Evolutionary conservation across 2,113 vertebrate genomes (phyloP), one percentile per base, ranked within the genome.

Genomic region (Thunnus thynnus): DNA sequence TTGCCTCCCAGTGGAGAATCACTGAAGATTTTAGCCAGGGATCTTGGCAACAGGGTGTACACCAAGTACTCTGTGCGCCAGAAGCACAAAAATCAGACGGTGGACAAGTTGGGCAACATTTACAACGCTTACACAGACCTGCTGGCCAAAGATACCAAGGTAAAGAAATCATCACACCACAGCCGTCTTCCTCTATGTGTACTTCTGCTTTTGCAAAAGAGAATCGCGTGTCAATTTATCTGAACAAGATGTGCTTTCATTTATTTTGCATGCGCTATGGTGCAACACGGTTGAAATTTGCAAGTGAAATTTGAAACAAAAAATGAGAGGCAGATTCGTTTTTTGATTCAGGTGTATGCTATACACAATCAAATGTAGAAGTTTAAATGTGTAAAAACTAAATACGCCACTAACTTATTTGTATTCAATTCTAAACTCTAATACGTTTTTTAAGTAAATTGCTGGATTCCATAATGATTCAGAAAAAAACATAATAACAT

Each of bases 1-100:
- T 55, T 99, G 48, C 94, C 97, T 0, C 93, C 96, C 0, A 97
- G 94, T 46, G 98, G 98, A 3, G 95, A 97, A 41, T 94, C 96
- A 0, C 90, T 99, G 63, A 65, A 92, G 51, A 41, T 87, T 14
- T 16, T 99, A 70, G 96, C 97, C 2, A 90, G 80, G 1, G 89
- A 97, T 10, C 82, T 99, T 87, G 96, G 96, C 57, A 58, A 55
- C 72, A 93, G 94, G 20, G 72, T 97, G 56, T 95, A 95, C 73
- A 95, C 91, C 76, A 95, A 94, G 58, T 96, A 95, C 62, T 8
- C 76, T 17, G 94, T 96, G 36, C 91, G 72, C 48, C 95, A 93
- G 88, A 97, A 96, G 88, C 41, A 68, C 52, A 74, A 18, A 41
- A 95, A 87, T 56, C 16, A 86, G 3, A 91, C 94, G 2, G 82